Conservation (phyloP, 2,797 vertebrate species). For the Parauchenoglanis punctatus region DNA sequence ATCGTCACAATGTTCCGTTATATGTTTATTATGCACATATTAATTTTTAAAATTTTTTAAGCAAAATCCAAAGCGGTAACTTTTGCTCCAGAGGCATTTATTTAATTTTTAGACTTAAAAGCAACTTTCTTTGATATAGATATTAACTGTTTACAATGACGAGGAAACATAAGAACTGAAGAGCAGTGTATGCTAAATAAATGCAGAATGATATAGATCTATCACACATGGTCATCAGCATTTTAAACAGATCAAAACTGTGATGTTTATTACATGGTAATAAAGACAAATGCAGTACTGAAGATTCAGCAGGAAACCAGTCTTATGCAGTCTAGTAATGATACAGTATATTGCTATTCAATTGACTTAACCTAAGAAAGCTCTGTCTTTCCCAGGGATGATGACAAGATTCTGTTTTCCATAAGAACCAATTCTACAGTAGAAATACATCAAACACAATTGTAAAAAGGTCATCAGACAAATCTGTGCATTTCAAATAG, state of each 20-base stretch:
- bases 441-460: slow-evolving; percentile 5
- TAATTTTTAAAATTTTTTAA: not conserved
- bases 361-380: not conserved
- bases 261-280: not conserved
- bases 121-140: not conserved
- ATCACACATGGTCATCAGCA: not conserved
- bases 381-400: not conserved
- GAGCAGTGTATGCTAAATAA: not conserved
- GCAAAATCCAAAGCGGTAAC: not conserved
- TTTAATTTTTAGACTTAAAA: not conserved
- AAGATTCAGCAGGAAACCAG: not conserved
- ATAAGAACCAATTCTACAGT: not conserved
- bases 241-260: not conserved
- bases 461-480: not conserved
- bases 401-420: not conserved
- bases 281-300: not conserved
- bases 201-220: not conserved
- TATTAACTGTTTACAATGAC: not conserved
- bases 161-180: slow-evolving; percentile 6
- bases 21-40: not conserved
- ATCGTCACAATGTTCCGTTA: not conserved
- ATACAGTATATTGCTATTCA: not conserved
- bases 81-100: not conserved
- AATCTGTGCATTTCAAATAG: not conserved
- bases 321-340: not conserved